Evolutionary conservation across 2,113 vertebrate genomes (phyloP).

Genomic region (Cryptotis parvus): DNA sequence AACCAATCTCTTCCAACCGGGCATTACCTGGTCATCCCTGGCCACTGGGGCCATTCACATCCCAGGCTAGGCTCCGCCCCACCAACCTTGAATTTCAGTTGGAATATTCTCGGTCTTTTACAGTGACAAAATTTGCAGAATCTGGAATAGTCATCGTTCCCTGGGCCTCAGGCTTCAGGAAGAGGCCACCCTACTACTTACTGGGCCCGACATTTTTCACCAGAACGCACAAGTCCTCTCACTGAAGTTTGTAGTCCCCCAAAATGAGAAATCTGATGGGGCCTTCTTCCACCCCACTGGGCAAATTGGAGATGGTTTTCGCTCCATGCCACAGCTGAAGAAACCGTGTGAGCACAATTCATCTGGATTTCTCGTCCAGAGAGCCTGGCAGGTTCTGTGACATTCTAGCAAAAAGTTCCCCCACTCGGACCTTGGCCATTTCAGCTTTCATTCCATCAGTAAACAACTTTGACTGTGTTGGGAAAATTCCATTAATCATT

Average conservation of each 20-base stretch:
- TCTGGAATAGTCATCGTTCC: not conserved
- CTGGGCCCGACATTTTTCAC: not conserved
- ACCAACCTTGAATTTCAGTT: not conserved
- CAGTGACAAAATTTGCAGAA: too few relatives aligned
- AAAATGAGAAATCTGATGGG: not conserved
- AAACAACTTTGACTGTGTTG: slow-evolving; percentile 89
- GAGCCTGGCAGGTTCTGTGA: slow-evolving; percentile 85
- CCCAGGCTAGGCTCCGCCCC: not conserved
- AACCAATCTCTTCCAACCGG: not conserved
- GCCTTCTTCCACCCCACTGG: slow-evolving; percentile 1
- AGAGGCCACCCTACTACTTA: not conserved
- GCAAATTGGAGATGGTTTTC: slow-evolving; percentile 61
- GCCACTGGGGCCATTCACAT: too few relatives aligned
- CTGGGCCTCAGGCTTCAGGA: not conserved
- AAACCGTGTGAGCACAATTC: slow-evolving; percentile 82
- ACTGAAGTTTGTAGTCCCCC: slow-evolving; percentile 36
- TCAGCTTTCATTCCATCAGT: slow-evolving; percentile 89
- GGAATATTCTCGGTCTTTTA: not conserved
- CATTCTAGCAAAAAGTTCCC: slow-evolving; percentile 87
- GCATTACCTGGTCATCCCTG: not conserved
- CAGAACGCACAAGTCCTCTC: not conserved
- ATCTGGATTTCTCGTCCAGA: slow-evolving; percentile 85
- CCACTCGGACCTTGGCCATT: slow-evolving; percentile 87
- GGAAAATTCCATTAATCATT: slow-evolving; percentile 92
- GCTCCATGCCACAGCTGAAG: slow-evolving; percentile 72